Percentiles rank a stretch among this genome's conserved stretches.
Evolutionary conservation across 1,140 invertebrate species (phyloP).

Genomic region (Pristionchus pacificus): DNA sequence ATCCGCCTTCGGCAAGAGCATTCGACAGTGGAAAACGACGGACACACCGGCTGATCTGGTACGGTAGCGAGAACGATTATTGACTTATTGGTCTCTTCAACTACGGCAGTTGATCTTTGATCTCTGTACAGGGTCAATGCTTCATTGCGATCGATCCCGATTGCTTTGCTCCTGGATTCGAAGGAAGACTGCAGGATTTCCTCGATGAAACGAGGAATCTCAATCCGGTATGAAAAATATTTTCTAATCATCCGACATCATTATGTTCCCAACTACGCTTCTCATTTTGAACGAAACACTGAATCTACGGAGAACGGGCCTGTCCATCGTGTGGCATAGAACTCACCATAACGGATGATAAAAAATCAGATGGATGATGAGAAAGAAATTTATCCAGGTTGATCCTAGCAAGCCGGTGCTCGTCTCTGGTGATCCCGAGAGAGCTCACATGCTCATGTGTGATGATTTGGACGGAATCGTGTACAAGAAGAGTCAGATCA

Average conservation of each 20-base stretch:
- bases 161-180: constrained; percentile 75
- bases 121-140: constrained; percentile 68
- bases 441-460: constrained; percentile 67
- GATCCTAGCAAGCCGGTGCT: too few relatives aligned
- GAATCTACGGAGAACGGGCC: too few relatives aligned
- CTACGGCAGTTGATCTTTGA: too few relatives aligned
- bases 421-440: constrained; percentile 79
- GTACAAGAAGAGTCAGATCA: constrained; percentile 74
- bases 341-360: too few relatives aligned
- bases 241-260: background rate
- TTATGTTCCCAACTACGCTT: background rate
- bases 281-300: too few relatives aligned
- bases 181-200: constrained; percentile 68
- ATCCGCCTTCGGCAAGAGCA: constrained; percentile 61
- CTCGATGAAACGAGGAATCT: constrained; percentile 59
- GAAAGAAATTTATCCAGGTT: too few relatives aligned
- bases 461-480: constrained; percentile 71
- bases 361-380: too few relatives aligned
- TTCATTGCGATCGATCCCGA: constrained; percentile 81
- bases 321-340: too few relatives aligned
- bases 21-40: constrained; percentile 73
- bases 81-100: too few relatives aligned
- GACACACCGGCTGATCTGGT: constrained; percentile 69
- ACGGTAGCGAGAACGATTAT: constrained; percentile 1
- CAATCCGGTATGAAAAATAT: constrained; percentile 54